A percentile compares a stretch with the other conserved stretches of the same genome.
Conservation (phyloP, 2,797 vertebrate genomes). For the Mallotus villosus region DNA sequence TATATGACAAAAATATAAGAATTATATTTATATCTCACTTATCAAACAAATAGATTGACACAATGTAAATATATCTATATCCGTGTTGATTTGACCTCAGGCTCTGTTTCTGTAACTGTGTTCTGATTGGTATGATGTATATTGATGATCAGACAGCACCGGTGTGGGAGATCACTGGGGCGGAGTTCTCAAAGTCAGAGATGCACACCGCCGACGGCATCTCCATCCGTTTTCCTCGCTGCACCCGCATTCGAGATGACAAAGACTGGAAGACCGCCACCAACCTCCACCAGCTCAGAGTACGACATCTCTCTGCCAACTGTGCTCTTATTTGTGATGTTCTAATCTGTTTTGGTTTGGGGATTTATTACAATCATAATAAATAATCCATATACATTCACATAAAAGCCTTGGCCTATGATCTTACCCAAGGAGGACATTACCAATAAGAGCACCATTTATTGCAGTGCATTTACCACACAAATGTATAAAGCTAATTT, state of each 20-base stretch:
- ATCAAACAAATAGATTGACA: background rate
- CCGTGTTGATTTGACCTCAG: background rate
- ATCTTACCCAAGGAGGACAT: background rate
- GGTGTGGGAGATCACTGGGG: conserved; percentile 98
- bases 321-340: background rate
- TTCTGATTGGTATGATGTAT: background rate
- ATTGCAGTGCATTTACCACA: no score
- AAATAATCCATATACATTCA: no score
- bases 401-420: background rate
- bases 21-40: no score
- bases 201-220: conserved; percentile 98
- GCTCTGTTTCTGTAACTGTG: background rate
- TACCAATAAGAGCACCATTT: no score
- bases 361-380: no score
- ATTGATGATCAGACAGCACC: conserved; percentile 80
- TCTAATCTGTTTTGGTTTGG: no score
- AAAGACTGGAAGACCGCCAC: conserved; percentile 96
- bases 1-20: no score
- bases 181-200: conserved; percentile 94
- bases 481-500: no score
- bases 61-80: background rate
- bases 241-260: conserved; percentile 93
- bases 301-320: conserved; percentile 44
- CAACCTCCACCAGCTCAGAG: conserved; percentile 89
- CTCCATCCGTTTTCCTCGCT: conserved; percentile 97